Conservation (phyloP, 1,140 invertebrate genomes). For the Reticulitermes speratus region DNA sequence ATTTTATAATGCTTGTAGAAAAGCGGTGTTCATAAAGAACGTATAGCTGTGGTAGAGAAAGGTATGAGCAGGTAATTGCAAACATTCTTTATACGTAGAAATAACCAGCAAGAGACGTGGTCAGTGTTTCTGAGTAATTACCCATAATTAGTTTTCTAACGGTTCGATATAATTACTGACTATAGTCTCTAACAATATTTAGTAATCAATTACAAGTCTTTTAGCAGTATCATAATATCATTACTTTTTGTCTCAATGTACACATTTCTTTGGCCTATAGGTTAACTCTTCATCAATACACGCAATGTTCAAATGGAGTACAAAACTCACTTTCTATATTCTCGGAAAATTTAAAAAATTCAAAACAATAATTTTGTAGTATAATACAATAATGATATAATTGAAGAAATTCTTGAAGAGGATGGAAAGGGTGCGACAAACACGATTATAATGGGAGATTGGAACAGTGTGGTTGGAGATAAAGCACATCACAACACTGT, state of each 20-base stretch:
- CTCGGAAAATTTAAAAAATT: too few species aligned
- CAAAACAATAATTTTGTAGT: too few species aligned
- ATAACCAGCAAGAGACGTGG: background rate
- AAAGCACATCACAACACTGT: too few species aligned
- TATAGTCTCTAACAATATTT: background rate
- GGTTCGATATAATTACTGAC: background rate
- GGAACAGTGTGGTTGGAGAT: too few species aligned
- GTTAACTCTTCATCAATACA: background rate
- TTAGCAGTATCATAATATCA: background rate
- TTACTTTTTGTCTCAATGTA: background rate
- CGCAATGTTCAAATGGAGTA: background rate
- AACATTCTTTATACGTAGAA: background rate
- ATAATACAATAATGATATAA: too few species aligned
- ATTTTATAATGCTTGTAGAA: too few species aligned
- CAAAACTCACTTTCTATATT: too few species aligned
- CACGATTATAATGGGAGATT: too few species aligned
- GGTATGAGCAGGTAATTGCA: background rate
- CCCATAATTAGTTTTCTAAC: slow-evolving; percentile 4
- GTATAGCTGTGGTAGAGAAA: too few species aligned
- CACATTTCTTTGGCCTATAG: background rate
- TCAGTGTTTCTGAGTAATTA: background rate
- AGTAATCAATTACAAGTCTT: slow-evolving; percentile 14
- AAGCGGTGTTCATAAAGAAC: too few species aligned
- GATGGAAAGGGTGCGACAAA: too few species aligned
- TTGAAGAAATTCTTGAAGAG: too few species aligned